A percentile compares a stretch with the other conserved stretches of the same genome.
These are phyloP conservation scores for Alethe diademata DNA, from an alignment of 2,113 vertebrate species.

Conservation along the genomic window DNA sequence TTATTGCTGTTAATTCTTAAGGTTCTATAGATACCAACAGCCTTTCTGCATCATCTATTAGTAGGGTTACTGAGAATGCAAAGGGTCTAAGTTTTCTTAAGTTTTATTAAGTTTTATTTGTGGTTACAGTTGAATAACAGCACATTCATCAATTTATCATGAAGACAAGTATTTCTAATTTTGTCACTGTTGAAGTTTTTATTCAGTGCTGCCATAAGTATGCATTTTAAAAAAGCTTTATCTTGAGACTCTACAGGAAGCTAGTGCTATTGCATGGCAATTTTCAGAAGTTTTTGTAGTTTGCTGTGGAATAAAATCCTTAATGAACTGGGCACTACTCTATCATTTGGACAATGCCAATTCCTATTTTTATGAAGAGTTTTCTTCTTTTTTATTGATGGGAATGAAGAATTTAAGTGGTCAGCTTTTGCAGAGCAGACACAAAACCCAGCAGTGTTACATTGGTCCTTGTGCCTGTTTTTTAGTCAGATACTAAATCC, in stretches of 20 bases:
- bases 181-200: neutral
- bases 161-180: neutral
- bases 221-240: neutral
- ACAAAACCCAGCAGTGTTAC: neutral
- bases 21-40: neutral
- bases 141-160: neutral
- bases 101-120: neutral
- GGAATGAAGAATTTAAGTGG: neutral
- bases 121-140: neutral
- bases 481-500: neutral
- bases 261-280: neutral
- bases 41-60: neutral
- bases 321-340: neutral
- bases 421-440: neutral
- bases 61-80: neutral
- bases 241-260: neutral
- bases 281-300: neutral
- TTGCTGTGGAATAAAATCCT: neutral
- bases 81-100: neutral
- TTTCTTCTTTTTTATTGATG: neutral
- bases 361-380: neutral
- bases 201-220: neutral
- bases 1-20: neutral
- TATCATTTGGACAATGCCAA: fast-evolving
- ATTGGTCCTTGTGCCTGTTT: neutral